Base-by-base conservation (phyloP, 2,113 vertebrate species). In the Gnathonemus echidnorhynchus region DNA sequence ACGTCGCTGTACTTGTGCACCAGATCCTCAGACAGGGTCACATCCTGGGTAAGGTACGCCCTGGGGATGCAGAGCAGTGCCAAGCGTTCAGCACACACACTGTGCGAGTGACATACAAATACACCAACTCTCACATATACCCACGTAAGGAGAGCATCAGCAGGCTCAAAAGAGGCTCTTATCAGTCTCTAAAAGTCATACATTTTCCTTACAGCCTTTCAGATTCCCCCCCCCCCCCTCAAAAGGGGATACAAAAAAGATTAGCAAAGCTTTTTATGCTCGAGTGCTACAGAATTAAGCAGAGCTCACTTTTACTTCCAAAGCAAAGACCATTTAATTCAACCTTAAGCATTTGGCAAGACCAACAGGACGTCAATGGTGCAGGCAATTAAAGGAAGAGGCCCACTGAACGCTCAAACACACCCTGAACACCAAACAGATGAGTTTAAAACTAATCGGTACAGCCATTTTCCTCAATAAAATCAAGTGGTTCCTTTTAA, bases 1-100 rank as follows among this genome's bases (percentile, higher is more conserved):
- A 95, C 42, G 74, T 97, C 97, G 15, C 98, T 97, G 95, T 99
- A 99, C 91, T 97, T 99, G 92, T 98, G 97, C 91, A 98, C 96
- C 90, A 96, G 62, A 8, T 98, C 97, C 90, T 98, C 96, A 0
- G 98, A 97, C 91, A 99, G 92, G 5, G 96, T 95, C 24, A 99
- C 95, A 11, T 99, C 97, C 48, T 95, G 96, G 89, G 98, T 97
- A 95, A 99, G 95, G 93, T 97, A 98, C 89, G 95, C 95, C 94
- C 98, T 99, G 94, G 0, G 52, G 6, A 7, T 89, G 5, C 0
- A n/a, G 13, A n/a, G 42, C 15, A 42, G 53, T 0, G 31, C 10
- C 3, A 35, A 11, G 4, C 49, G 0, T 52, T 21, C 24, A 88
- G 5, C 49, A n/a, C 35, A 85, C 86, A 42, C 24, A 48, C 39